Conservation (phyloP, 1,140 invertebrate genomes). For the Ceratosolen solmsi region DNA sequence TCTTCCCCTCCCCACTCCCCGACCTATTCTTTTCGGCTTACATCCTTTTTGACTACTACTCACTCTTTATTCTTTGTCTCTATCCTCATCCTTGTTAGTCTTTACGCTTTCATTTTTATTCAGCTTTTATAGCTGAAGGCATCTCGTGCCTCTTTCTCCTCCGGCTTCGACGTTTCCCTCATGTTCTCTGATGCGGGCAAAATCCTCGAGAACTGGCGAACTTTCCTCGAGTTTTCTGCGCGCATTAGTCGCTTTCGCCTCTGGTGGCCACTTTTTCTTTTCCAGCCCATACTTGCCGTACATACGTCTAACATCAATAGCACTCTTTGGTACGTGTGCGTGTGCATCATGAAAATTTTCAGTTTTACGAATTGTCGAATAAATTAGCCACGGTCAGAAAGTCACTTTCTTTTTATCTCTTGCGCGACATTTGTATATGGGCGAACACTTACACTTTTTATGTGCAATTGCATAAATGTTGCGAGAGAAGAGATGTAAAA, state of each 20-base stretch:
- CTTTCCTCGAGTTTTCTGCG: conserved; percentile 11
- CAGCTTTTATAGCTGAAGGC: conserved; percentile 5
- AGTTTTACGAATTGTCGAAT: conserved; percentile 26
- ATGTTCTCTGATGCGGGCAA: background rate
- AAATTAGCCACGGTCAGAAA: conserved; percentile 23
- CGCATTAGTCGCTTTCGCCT: background rate
- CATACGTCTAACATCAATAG: background rate
- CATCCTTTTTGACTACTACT: background rate
- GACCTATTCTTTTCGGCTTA: background rate
- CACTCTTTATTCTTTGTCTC: background rate
- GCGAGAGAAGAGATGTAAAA: background rate
- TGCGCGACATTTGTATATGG: background rate
- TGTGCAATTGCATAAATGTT: background rate
- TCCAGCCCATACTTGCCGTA: background rate
- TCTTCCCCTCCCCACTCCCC: too few species aligned
- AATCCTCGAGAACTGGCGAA: background rate
- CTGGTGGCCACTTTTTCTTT: background rate
- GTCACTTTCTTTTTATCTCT: background rate
- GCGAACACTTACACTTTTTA: background rate
- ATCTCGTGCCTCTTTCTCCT: background rate
- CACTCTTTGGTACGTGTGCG: background rate
- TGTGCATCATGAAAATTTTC: conserved; percentile 26
- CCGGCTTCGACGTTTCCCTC: background rate
- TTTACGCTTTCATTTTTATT: conserved; percentile 12
- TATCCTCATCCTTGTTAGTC: background rate